Base-by-base conservation (phyloP, 1,140 invertebrate genomes). In the Trachelipus rathkii region DNA sequence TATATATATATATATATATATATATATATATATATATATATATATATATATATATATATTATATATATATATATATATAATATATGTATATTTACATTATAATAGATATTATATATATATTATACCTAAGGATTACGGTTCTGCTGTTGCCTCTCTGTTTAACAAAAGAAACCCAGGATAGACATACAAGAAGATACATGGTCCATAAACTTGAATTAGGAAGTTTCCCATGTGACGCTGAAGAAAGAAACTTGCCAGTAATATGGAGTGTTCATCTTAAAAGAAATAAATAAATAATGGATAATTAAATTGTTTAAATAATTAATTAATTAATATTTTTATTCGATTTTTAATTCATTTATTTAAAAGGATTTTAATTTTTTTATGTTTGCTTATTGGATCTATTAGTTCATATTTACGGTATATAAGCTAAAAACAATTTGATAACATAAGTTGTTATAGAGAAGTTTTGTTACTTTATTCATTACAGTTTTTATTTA, bases 141-240 rank as follows among this genome's bases (percentile, higher is more conserved):
- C 83, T 9, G 82, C 83, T 70, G 84, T 84, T 68, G 84, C 82
- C 78, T 85, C 84, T 73, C 84, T 72, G 77, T 85, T 85, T 24
- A 85, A 84, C 86, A 77, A 89, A 89, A 7, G 87, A 87, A 1
- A 89, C 87, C 87, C 88, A 89, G 0, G 84, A 23, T 88, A 98
- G 86, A 2, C 96, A 92, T 0, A 97, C 95, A 75, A 97, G 94
- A 66, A 98, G 87, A 95, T 94, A 83, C 95, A 97, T 0, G 96
- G 96, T 24, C 96, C 90, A 85, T 97, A 97, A 13, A 96, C 94
- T 86, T 95, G 93, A 78, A 95, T 93, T 2, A 97, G 87, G 85
- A 96, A 97, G 84, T 96, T 97, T 69, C 95, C 95, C 10, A 94
- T 93, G 83, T 96, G 91, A 8, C 95, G 88, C 82, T 93, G 92